These are phyloP conservation scores for Empidonax alnorum DNA, from an alignment of 2,113 vertebrate genomes.

Conservation along the genomic window DNA sequence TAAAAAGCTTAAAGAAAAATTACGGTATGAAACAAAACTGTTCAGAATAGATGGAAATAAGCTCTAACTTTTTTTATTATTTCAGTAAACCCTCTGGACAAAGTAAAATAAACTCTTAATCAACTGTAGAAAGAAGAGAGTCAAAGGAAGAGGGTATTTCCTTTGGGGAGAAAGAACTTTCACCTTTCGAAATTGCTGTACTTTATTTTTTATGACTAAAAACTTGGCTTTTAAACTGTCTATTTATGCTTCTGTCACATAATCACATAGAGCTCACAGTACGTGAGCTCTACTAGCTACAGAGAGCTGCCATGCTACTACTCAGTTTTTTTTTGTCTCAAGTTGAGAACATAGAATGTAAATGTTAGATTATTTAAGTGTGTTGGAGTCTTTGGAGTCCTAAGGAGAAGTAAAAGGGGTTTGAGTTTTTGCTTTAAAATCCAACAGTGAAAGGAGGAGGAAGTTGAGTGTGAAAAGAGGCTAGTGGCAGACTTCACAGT, in stretches of 20 bases:
- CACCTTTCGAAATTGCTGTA: neutral
- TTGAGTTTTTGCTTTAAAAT: neutral
- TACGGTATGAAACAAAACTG: neutral
- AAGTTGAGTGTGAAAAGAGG: neutral
- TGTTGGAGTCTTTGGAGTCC: neutral
- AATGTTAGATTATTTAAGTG: neutral
- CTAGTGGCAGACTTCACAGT: neutral
- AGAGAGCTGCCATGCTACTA: neutral
- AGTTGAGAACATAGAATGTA: neutral
- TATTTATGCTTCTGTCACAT: neutral
- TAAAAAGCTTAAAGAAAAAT: neutral
- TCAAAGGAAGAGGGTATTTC: neutral
- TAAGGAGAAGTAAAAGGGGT: neutral
- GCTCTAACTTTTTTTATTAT: fast-evolving
- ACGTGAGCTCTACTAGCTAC: neutral
- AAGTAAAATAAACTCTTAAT: neutral
- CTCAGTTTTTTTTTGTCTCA: neutral
- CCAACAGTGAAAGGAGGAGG: neutral
- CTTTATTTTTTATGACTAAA: neutral
- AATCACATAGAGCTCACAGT: neutral
- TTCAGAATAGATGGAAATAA: neutral
- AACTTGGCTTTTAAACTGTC: neutral
- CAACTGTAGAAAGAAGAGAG: neutral
- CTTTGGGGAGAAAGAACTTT: neutral
- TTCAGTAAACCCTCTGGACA: neutral